Base-by-base conservation (phyloP, 2,888 invertebrate species). In the Diadegma fenestrale region DNA sequence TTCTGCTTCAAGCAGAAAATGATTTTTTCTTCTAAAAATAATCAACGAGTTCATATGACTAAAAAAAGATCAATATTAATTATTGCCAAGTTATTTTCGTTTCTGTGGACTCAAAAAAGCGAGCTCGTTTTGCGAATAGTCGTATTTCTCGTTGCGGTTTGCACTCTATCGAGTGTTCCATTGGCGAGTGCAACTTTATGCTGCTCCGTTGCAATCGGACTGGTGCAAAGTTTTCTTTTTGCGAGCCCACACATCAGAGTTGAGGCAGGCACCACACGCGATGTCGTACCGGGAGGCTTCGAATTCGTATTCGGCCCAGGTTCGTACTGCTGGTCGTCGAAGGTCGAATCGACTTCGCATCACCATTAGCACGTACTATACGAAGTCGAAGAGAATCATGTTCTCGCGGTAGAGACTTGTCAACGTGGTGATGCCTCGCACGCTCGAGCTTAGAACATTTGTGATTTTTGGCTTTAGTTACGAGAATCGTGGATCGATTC, bases 291-390 rank as follows among this genome's bases (percentile, higher is more conserved):
- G 58, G 73, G 64, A 69, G 26, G 64, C 58, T 37, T 69, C 37
- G 64, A 75, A 80, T 78, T 85, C 71, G 71, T 79, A 85, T 81
- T 78, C 85, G n/a, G 37, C 26, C 78, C 84, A 75, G 73, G 78
- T 85, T 64, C 54, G 76, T 79, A 64, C 77, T 45, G 68, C 54
- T 63, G 72, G 63, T 81, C 78, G 75, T 75, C 75, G 78, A 85
- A 85, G 85, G 85, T 82, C 81, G 81, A 19, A 33, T 51, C 66
- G 73, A 45, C 58, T 66, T 33, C 41, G 45, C 45, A 48, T 66
- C 30, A 10, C 37, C 43, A 19, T 45, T 63, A 30, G 72, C 66
- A 63, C 73, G 68, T 69, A 37, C 48, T 10, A 33, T 33, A n/a
- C 45, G 26, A 48, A 43, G 43, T 66, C 7, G 54, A 58, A 19